phyloP scores from a whole-genome alignment of 2,113 vertebrate genomes.

The Notarius lentiginosus region DNA sequence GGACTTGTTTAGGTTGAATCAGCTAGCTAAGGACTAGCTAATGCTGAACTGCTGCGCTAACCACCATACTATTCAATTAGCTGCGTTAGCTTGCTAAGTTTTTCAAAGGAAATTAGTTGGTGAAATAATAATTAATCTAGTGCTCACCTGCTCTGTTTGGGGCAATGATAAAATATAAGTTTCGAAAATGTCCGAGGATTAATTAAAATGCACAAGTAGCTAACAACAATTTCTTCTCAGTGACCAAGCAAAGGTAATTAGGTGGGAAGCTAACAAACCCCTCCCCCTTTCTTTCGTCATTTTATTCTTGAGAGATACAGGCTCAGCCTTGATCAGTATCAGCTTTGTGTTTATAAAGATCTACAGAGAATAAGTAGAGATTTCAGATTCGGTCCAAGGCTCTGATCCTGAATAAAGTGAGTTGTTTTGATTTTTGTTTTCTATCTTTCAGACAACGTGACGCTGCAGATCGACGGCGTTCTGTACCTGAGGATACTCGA shows the following conservation, averaged over 20 bases:
- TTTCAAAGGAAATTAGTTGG: not conserved
- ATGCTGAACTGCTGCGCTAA: constrained; percentile 18
- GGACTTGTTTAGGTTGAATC: constrained; percentile 51
- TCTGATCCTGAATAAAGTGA: not conserved
- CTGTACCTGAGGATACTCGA: constrained; percentile 92
- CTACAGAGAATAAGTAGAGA: not conserved
- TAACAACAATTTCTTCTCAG: not conserved
- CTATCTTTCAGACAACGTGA: constrained; percentile 85
- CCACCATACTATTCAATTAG: constrained; percentile 11
- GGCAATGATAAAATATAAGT: not conserved
- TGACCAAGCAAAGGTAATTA: constrained; percentile 3
- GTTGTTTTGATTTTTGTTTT: not conserved
- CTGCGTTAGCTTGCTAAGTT: not conserved
- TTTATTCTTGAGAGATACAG: too few relatives aligned
- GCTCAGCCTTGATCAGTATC: not conserved
- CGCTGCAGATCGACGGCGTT: constrained; percentile 95
- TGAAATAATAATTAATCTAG: not conserved
- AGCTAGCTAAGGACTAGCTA: not conserved
- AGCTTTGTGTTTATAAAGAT: not conserved
- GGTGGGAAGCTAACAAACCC: not conserved
- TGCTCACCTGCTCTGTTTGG: too few relatives aligned
- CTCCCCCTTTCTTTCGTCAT: too few relatives aligned
- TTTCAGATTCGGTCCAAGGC: not conserved
- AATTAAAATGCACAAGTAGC: not conserved
- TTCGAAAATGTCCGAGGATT: not conserved